A percentile compares a stretch with the other conserved stretches of the same genome.
Conservation (phyloP, 37 sponge, comb jelly and placozoan species). For the Theonella swinhoei region DNA sequence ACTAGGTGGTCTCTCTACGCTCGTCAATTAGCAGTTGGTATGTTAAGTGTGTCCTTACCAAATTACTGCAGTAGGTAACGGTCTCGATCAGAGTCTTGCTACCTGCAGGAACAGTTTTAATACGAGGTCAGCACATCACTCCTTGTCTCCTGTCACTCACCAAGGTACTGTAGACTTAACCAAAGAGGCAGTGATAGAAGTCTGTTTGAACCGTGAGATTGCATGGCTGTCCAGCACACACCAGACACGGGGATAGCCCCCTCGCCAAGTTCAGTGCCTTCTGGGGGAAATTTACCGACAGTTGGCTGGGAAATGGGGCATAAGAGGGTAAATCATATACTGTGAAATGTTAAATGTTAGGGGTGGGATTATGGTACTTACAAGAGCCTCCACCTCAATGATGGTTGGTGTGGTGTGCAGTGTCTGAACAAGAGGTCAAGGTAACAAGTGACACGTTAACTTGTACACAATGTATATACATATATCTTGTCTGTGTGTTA, state of each 20-base stretch:
- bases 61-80: constrained; percentile 57
- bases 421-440: constrained; percentile 28
- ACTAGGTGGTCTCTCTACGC: too few species aligned
- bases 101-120: constrained; percentile 32
- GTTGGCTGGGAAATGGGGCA: constrained; percentile 13
- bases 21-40: too few species aligned
- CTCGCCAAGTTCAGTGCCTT: constrained; percentile 9
- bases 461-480: neutral
- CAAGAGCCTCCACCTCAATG: constrained; percentile 38
- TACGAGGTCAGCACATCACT: neutral
- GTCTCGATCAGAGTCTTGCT: constrained; percentile 57
- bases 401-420: constrained; percentile 47
- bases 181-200: constrained; percentile 57
- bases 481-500: neutral
- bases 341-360: neutral
- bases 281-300: constrained; percentile 34
- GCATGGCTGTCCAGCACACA: constrained; percentile 38
- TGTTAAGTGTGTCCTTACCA: too few species aligned
- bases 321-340: too few species aligned
- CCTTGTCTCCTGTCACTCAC: constrained; percentile 30
- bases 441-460: neutral
- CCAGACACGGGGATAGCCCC: constrained; percentile 41
- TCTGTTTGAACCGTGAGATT: constrained; percentile 21
- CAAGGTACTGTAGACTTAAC: constrained; percentile 68
- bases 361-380: constrained; percentile 5